phyloP scores from a whole-genome alignment of 1,140 invertebrate genomes.

The Helicorthomorpha holstii region DNA sequence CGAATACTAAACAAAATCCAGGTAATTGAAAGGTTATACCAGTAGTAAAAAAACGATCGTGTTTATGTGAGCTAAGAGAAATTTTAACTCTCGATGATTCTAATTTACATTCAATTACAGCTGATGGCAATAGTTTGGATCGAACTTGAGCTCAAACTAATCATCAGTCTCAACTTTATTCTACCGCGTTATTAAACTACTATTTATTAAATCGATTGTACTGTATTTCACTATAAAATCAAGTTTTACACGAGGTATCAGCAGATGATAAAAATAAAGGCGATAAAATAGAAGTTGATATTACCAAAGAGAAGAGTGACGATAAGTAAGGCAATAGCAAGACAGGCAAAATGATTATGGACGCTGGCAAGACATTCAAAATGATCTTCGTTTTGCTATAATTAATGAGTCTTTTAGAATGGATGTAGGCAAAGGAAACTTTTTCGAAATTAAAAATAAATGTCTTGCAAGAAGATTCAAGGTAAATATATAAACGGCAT shows the following conservation, averaged over 20 bases:
- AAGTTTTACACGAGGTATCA: not conserved
- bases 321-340: constrained; percentile 17
- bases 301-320: no score
- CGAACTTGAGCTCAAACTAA: no score
- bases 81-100: constrained; percentile 49
- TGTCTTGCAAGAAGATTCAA: constrained; percentile 96
- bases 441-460: constrained; percentile 98
- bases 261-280: constrained; percentile 12
- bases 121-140: no score
- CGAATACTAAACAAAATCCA: constrained; percentile 10
- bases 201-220: constrained; percentile 14
- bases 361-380: constrained; percentile 98
- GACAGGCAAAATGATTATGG: constrained; percentile 99
- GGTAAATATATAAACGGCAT: constrained; percentile 29
- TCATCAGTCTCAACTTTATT: constrained; percentile 24
- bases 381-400: constrained; percentile 89
- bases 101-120: constrained; percentile 77
- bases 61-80: constrained; percentile 22
- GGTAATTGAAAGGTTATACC: not conserved
- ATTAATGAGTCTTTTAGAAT: constrained; percentile 99
- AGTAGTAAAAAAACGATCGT: not conserved
- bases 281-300: not conserved
- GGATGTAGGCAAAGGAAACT: constrained; percentile 95
- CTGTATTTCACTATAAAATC: constrained; percentile 12
- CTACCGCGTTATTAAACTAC: constrained; percentile 10